Evolutionary conservation across 2,888 invertebrate species (phyloP).

Genomic region (Lomographa bimaculata): DNA sequence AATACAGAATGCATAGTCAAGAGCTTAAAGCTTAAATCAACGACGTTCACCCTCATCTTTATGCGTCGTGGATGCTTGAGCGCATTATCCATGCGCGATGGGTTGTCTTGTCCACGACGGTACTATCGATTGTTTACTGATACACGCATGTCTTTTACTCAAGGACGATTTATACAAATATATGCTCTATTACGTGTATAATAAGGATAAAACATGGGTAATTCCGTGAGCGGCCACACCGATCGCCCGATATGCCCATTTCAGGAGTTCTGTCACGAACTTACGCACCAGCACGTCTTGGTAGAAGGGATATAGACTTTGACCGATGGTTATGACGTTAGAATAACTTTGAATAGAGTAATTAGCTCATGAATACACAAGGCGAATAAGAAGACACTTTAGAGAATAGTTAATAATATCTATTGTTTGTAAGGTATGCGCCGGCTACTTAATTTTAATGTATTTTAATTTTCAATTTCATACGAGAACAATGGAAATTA

Average conservation of each 20-base stretch:
- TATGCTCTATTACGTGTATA: conserved; percentile 48
- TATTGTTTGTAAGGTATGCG: conserved; percentile 56
- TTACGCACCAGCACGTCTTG: conserved; percentile 61
- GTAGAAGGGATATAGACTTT: conserved; percentile 71
- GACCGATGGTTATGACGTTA: conserved; percentile 77
- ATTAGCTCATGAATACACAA: conserved; percentile 74
- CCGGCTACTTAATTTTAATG: conserved; percentile 45
- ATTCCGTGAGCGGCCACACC: conserved; percentile 56
- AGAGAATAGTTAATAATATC: conserved; percentile 57
- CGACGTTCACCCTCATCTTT: conserved; percentile 62
- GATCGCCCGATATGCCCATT: conserved; percentile 63
- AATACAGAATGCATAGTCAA: conserved; percentile 61
- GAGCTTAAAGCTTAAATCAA: conserved; percentile 53
- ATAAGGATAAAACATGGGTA: conserved; percentile 44
- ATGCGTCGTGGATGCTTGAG: conserved; percentile 61
- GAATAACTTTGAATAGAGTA: conserved; percentile 80
- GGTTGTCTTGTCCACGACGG: conserved; percentile 55
- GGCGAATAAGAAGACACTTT: conserved; percentile 54
- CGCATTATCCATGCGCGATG: conserved; percentile 74
- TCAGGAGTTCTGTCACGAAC: conserved; percentile 78
- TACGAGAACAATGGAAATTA: conserved; percentile 3
- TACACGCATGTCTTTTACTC: conserved; percentile 51
- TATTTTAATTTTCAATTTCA: conserved; percentile 39
- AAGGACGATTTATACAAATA: conserved; percentile 52
- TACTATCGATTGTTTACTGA: conserved; percentile 74